Conservation (phyloP, 2,888 invertebrate species). For the Phaedon cochleariae region DNA sequence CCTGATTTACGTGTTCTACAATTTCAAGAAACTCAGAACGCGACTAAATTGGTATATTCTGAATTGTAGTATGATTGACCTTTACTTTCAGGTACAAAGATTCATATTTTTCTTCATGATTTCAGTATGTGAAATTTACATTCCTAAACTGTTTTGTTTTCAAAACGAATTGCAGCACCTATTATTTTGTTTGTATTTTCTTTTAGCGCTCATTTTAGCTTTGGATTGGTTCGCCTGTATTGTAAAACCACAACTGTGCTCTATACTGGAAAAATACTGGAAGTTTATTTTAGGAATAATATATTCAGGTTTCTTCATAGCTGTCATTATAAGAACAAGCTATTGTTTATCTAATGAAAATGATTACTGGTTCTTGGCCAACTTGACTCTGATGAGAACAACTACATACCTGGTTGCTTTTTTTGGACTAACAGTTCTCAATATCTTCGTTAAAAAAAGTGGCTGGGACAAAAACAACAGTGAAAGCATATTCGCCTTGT, state of each 20-base stretch:
- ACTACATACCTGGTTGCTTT: neutral
- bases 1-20: neutral
- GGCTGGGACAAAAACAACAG: neutral
- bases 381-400: too few species aligned
- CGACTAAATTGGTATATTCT: conserved; percentile 17
- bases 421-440: neutral
- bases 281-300: neutral
- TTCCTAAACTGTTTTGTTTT: neutral
- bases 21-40: conserved; percentile 15
- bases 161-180: neutral
- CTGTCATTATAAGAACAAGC: neutral
- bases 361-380: too few species aligned
- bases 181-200: neutral
- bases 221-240: neutral
- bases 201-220: neutral
- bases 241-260: neutral
- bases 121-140: neutral
- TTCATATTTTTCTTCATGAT: neutral
- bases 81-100: neutral
- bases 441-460: neutral
- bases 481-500: neutral
- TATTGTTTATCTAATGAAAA: too few species aligned
- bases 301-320: neutral
- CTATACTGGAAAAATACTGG: neutral
- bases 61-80: conserved; percentile 14